Base-by-base conservation (phyloP, 2,888 invertebrate species). In the Julus scanicus region DNA sequence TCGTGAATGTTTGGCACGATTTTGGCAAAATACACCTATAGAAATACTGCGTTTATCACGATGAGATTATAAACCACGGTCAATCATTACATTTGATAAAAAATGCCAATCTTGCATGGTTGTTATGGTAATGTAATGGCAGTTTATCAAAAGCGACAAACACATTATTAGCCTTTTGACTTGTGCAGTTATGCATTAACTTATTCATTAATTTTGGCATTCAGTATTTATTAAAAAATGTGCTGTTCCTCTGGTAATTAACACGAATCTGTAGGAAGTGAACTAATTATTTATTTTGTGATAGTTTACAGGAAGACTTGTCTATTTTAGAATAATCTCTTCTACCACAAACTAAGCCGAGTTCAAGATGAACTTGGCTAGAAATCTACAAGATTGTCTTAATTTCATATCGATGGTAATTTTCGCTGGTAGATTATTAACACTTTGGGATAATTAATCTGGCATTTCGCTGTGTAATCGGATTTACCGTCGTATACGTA, bases 341-440 rank as follows among this genome's bases (percentile, higher is more conserved):
- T 29, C 29, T 11, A 71, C 71, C 71, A 11, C 71, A 71, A 71
- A 29, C 71, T 71, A 71, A 71, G 29, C 71, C 29, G 71, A 71
- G 29, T 9, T 11, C 29, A 29, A 29, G 0, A 15, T 53, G 5
- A 53, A 53, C 53, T 8, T 20, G n/a, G 29, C 71, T 29, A 29
- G 20, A 71, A 44, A 71, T 29, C 71, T 29, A 71, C 8, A 9
- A 29, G 71, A 71, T 71, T 71, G 71, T 13, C 71, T 71, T 71
- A 71, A 71, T 71, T 71, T 71, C 71, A 71, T 71, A 71, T 71
- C 71, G 71, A 71, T 71, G 29, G 71, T n/a, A 71, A 71, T 29
- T 63, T 71, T 71, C 71, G 11, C 71, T 29, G 29, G 29, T 71
- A 71, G 71, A 71, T 71, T 20, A 71, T 29, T 71, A 8, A 71